These are phyloP conservation scores for Python bivittatus DNA, from an alignment of 2,113 vertebrate species.

Conservation along the genomic window DNA sequence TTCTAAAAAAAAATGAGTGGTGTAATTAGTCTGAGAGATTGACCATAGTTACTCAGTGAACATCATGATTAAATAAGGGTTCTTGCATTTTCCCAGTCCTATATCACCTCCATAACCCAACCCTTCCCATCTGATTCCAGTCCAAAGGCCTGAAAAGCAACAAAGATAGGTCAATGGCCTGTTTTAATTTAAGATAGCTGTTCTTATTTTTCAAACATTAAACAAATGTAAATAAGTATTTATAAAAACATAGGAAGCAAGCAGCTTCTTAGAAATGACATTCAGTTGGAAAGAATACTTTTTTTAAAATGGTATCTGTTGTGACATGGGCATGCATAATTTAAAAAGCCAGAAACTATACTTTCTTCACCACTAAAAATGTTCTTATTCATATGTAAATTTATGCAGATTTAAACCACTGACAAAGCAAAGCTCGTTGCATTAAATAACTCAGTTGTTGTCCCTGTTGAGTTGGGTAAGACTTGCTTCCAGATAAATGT, in stretches of 20 bases:
- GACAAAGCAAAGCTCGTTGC: neutral
- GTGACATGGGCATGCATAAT: neutral
- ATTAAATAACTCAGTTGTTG: neutral
- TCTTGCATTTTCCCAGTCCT: neutral
- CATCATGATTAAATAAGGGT: neutral
- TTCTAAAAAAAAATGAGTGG: neutral
- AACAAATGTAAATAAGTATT: neutral
- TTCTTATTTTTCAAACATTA: neutral
- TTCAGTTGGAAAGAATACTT: neutral
- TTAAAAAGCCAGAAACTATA: neutral
- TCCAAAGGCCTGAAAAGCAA: neutral
- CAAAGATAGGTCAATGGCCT: neutral
- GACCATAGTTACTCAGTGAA: neutral
- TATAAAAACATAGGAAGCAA: neutral
- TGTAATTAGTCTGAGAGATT: neutral
- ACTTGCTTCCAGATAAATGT: neutral
- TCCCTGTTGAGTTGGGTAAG: neutral
- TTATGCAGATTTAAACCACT: neutral
- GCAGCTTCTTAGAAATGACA: neutral
- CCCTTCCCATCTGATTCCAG: neutral
- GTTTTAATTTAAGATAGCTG: neutral
- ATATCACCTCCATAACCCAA: neutral
- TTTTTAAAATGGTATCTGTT: neutral
- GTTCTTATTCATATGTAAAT: neutral
- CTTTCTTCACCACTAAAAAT: neutral